These are phyloP conservation scores for Apistogramma diplotaenia DNA, from an alignment of 2,113 vertebrate genomes.

Conservation along the genomic window DNA sequence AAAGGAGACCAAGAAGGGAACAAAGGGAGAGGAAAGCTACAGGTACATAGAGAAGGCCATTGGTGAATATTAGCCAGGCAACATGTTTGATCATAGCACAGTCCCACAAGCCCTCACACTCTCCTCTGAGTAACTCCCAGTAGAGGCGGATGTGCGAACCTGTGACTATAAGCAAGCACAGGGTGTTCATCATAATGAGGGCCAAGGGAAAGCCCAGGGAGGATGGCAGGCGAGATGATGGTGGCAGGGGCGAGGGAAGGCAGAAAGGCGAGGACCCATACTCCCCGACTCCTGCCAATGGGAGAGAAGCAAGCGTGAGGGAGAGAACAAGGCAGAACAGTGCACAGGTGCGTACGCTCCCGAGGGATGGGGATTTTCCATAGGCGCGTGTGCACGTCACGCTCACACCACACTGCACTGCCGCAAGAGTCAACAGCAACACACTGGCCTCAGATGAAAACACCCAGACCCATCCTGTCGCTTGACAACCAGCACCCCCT, in stretches of 20 bases:
- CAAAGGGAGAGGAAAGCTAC: constrained; percentile 94
- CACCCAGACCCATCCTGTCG: constrained; percentile 88
- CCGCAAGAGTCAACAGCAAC: constrained; percentile 86
- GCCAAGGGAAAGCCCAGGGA: constrained; percentile 81
- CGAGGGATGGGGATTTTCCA: constrained; percentile 80
- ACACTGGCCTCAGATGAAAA: constrained; percentile 88
- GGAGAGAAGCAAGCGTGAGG: constrained; percentile 79
- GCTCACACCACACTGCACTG: constrained; percentile 86
- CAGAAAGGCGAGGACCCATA: constrained; percentile 93
- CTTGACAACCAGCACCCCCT: constrained; percentile 82
- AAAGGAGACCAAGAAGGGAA: constrained; percentile 86
- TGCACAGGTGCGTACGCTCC: constrained; percentile 79
- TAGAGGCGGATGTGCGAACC: constrained; percentile 90
- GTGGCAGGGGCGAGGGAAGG: constrained; percentile 84
- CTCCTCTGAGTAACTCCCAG: constrained; percentile 86
- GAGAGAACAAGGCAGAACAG: constrained; percentile 85
- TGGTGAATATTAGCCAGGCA: constrained; percentile 92
- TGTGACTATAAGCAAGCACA: constrained; percentile 87
- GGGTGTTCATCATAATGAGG: constrained; percentile 84
- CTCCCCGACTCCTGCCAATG: constrained; percentile 85
- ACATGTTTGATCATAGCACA: constrained; percentile 92
- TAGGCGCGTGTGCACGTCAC: constrained; percentile 81
- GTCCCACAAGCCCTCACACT: constrained; percentile 88
- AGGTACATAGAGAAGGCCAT: constrained; percentile 91
- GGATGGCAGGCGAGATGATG: constrained; percentile 75